Evolutionary conservation across 2,888 invertebrate species (phyloP), one percentile per base, ranked within the genome.

Genomic region (Coelogynopora nodosa): DNA sequence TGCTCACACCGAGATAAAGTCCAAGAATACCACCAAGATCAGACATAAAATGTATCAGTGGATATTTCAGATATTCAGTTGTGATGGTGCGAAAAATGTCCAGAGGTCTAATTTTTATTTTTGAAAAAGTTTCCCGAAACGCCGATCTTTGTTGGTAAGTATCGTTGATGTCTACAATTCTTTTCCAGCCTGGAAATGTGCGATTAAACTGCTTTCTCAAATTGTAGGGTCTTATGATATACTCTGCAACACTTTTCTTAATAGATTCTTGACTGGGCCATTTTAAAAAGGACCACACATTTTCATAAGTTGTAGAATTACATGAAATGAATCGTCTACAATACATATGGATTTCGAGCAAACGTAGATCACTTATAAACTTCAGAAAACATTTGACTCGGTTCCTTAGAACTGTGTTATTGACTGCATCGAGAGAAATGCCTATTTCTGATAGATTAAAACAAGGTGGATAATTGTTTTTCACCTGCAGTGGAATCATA

Each of bases 11-110:
- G 2, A 74, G 5, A 26, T 74, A 74, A 2, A 74, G 27, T 23
- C 74, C 74, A 74, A 74, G 74, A 74, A 74, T 74, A 26, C 74
- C 74, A 5, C 74, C 74, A 23, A 74, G 2, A 74, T 74, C 74
- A 2, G 74, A 74, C 23, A 74, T 2, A 74, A 74, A 74, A 5
- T 26, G 5, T 2, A n/a, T 23, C 5, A 74, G 5, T 2, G 74
- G 74, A 26, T 74, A 74, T 2, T 5, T 2, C 74, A 74, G 23
- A 74, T 2, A 13, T 23, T 74, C 74, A 23, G 74, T 13, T 13
- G 18, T 74, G 2, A 23, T 26, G 2, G 74, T 13, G 18, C 10
- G 2, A 23, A 74, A 74, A 26, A 13, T 2, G 74, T 74, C 74
- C 18, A 13, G 74, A 13, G 74, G 74, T 74, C 74, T 5, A 5